Conservation (phyloP, 35 echinoderm and acorn worm genomes). For the Lytechinus variegatus region DNA sequence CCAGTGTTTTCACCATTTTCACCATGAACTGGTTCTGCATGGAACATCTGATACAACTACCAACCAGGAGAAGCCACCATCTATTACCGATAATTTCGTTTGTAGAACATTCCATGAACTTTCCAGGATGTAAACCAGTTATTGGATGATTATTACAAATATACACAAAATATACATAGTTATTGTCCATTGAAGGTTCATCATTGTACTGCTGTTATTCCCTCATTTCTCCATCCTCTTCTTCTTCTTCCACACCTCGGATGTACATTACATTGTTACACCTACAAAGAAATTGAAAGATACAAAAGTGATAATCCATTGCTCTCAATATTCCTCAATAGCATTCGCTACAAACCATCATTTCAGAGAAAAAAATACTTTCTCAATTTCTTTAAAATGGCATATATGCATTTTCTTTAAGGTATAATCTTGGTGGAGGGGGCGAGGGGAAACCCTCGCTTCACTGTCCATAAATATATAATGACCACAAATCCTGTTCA, state of each 20-base stretch:
- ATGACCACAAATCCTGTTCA: no score
- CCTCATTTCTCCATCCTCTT: constrained; percentile 99
- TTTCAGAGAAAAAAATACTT: neutral
- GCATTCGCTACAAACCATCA: neutral
- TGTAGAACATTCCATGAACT: neutral
- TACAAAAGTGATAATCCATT: neutral
- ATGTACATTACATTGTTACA: constrained; percentile 99
- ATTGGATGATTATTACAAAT: neutral
- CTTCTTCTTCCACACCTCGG: constrained; percentile 97
- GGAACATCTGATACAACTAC: neutral
- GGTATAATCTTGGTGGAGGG: no score
- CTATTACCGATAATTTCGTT: neutral
- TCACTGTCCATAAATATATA: no score
- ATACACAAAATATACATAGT: neutral
- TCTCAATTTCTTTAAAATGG: no score
- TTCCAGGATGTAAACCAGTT: neutral
- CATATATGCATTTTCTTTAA: no score
- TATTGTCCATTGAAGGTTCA: neutral
- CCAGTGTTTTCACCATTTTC: neutral
- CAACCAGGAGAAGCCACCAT: neutral
- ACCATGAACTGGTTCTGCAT: neutral
- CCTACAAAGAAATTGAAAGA: constrained; percentile 51
- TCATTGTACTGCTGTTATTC: constrained; percentile 69
- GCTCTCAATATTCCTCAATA: neutral
- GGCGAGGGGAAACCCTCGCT: no score